A percentile compares a stretch with the other conserved stretches of the same genome.
phyloP scores from a whole-genome alignment of 2,797 vertebrate genomes.

The Oryzias sinensis region DNA sequence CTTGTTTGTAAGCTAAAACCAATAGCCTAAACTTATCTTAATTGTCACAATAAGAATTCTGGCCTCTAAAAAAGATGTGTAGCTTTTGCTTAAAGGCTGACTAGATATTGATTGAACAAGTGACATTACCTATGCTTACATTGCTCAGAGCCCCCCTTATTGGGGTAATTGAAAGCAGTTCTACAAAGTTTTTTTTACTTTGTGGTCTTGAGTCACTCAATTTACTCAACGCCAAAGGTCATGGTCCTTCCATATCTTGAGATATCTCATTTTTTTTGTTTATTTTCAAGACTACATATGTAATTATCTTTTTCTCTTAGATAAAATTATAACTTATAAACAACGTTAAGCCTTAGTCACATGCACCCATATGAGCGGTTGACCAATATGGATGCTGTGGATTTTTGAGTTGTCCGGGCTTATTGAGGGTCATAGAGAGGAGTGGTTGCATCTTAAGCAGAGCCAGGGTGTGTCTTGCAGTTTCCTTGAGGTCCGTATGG shows the following conservation, averaged over 20 bases:
- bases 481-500: too few relatives aligned
- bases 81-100: slow-evolving; percentile 30
- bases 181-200: background rate
- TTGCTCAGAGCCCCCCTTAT: slow-evolving; percentile 11
- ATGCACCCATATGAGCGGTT: too few relatives aligned
- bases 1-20: slow-evolving; percentile 31
- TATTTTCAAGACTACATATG: too few relatives aligned
- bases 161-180: slow-evolving; percentile 31
- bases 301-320: too few relatives aligned
- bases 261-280: too few relatives aligned
- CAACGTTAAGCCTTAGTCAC: too few relatives aligned
- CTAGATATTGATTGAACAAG: slow-evolving; percentile 60
- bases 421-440: too few relatives aligned
- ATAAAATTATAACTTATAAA: too few relatives aligned
- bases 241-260: background rate
- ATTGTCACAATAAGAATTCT: slow-evolving; percentile 37
- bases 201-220: background rate
- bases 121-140: slow-evolving; percentile 13
- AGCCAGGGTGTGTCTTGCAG: too few relatives aligned
- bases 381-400: too few relatives aligned
- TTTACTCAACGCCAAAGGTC: slow-evolving; percentile 5
- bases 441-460: too few relatives aligned
- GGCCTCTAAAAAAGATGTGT: slow-evolving; percentile 13
- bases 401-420: too few relatives aligned
- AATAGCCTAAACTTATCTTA: slow-evolving; percentile 38